A percentile compares a stretch with the other conserved stretches of the same genome.
Conservation (phyloP, 2,888 invertebrate species). For the Watsonalla binaria region DNA sequence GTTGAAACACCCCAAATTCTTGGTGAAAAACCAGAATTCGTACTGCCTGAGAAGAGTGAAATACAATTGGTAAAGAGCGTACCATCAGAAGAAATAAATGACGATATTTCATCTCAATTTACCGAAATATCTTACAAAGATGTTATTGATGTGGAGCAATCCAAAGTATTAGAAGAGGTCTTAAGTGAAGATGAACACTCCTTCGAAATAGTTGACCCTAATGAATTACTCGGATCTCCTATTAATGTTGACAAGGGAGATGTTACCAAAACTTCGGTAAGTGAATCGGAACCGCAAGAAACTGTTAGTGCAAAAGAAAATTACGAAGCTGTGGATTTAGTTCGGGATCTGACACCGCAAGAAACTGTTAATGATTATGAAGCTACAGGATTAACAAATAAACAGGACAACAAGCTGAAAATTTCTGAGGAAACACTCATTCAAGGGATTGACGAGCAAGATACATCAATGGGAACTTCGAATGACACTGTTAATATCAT, state of each 20-base stretch:
- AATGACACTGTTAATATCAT: conserved; percentile 14
- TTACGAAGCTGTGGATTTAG: not conserved
- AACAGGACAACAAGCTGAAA: no score
- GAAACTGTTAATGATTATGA: not conserved
- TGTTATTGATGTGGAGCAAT: conserved; percentile 3
- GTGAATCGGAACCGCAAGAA: not conserved
- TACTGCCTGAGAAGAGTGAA: not conserved
- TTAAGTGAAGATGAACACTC: conserved; percentile 9
- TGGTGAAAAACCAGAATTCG: conserved; percentile 5
- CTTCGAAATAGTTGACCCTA: conserved; percentile 17
- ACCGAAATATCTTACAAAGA: conserved; percentile 1
- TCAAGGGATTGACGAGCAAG: not conserved
- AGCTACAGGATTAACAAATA: not conserved
- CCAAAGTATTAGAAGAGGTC: not conserved
- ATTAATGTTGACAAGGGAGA: not conserved
- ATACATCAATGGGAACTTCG: conserved; percentile 1
- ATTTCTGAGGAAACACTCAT: not conserved
- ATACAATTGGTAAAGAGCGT: not conserved
- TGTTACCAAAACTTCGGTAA: not conserved
- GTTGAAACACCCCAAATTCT: conserved; percentile 16
- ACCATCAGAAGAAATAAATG: not conserved
- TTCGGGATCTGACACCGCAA: no score
- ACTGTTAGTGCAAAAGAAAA: not conserved
- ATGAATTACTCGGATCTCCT: conserved; percentile 11
- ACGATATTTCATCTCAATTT: not conserved